These are phyloP conservation scores for Scatophagus argus DNA, from an alignment of 2,113 vertebrate genomes.

Conservation along the genomic window DNA sequence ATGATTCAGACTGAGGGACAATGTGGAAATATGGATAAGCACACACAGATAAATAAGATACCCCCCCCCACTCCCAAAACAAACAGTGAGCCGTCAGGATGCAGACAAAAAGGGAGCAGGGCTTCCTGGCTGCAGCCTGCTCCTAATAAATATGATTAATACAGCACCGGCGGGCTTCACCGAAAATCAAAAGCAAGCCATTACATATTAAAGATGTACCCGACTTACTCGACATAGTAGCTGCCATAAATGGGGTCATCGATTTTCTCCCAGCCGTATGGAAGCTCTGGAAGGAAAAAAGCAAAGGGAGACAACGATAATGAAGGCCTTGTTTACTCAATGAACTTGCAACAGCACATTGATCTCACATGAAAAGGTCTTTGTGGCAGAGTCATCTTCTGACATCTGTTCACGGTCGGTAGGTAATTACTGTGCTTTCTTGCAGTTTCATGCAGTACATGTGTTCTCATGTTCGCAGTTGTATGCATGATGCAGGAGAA, in stretches of 20 bases:
- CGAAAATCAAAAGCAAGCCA: conserved; percentile 72
- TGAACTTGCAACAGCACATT: conserved; percentile 26
- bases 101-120: conserved; percentile 32
- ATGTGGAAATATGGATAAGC: conserved; percentile 34
- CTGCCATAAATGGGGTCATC: conserved; percentile 99
- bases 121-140: conserved; percentile 44
- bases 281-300: conserved; percentile 91
- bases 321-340: conserved; percentile 73
- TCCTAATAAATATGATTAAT: conserved; percentile 71
- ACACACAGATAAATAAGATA: conserved; percentile 31
- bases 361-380: conserved; percentile 43
- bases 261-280: conserved; percentile 99
- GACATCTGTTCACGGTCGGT: neutral
- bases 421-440: neutral
- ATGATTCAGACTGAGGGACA: neutral
- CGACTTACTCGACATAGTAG: conserved; percentile 99
- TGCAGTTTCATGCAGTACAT: neutral
- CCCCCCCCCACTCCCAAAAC: conserved; percentile 16
- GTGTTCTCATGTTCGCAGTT: too few species aligned
- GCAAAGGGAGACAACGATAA: conserved; percentile 65
- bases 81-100: conserved; percentile 31
- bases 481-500: neutral
- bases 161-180: conserved; percentile 35
- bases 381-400: conserved; percentile 9
- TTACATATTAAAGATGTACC: conserved; percentile 81